Evolutionary conservation across 2,113 vertebrate species (phyloP), one percentile per base, ranked within the genome.

Genomic region (Halcyon malimbica): DNA sequence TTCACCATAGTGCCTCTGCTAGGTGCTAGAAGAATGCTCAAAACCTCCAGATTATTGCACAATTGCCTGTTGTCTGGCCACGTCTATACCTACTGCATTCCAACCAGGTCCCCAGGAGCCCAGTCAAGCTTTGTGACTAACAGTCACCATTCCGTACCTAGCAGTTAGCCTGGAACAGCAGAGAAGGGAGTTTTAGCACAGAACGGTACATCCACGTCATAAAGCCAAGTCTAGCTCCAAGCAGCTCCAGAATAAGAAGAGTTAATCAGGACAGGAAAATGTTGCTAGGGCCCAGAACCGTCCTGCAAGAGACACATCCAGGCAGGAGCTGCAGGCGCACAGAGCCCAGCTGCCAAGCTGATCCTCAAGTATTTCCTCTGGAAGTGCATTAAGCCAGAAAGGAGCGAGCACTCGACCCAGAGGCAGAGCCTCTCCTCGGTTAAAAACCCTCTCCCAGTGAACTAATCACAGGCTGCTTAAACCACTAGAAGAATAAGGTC

Each of bases 71-170:
- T 73, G 50, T 20, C 16, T 50, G n/a, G 21, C 20, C 42, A 56
- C 31, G 3, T 5, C 8, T 1, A 9, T 6, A 25, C 1, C 9
- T 9, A 5, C 33, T 0, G 7, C 3, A 6, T 64, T 35, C 33
- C 6, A 67, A 29, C 0, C 33, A 50, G 41, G 39, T 31, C 48
- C 59, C 48, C 13, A 25, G 6, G 5, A 90, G 59, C 53, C n/a
- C 54, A 29, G 64, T 11, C 33, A 20, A 24, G 59, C 48, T 76
- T 25, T 79, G 25, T 4, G 6, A 18, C 31, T 0, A 7, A 8
- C 12, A 35, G 18, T 1, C n/a, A 67, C 50, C 50, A 13, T 1
- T n/a, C 53, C 35, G 41, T 4, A 18, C 11, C 33, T 50, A 42
- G 48, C 21, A 11, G 7, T 2, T 9, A 37, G 64, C 0, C 23